Evolutionary conservation across 2,113 vertebrate genomes (phyloP).

Genomic region (Eptatretus burgeri): DNA sequence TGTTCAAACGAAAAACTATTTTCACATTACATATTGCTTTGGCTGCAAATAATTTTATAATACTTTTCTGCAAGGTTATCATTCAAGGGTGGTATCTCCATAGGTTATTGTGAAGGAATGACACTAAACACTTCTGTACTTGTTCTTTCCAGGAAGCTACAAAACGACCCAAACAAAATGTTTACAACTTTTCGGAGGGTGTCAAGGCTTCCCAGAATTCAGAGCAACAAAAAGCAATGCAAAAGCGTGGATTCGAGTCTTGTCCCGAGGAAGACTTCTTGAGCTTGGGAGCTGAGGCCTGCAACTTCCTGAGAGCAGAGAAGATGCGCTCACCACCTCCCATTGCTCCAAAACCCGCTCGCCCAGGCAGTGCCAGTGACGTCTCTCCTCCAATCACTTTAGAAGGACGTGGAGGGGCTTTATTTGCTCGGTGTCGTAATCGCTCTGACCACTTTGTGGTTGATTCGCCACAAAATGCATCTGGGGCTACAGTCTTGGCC

Average conservation of each 20-base stretch:
- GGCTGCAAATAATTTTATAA: too few relatives aligned
- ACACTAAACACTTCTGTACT: slow-evolving; percentile 64
- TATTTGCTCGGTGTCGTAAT: slow-evolving; percentile 76
- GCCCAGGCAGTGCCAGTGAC: slow-evolving; percentile 42
- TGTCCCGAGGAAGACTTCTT: slow-evolving; percentile 88
- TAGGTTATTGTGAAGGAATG: slow-evolving; percentile 15
- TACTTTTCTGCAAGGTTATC: too few relatives aligned
- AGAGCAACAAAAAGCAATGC: slow-evolving; percentile 20
- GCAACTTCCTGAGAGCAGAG: slow-evolving; percentile 48
- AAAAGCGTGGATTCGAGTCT: slow-evolving; percentile 39
- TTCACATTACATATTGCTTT: too few relatives aligned
- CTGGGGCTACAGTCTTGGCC: slow-evolving; percentile 32
- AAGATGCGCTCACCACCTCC: slow-evolving; percentile 70
- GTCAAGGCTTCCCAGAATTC: slow-evolving; percentile 14
- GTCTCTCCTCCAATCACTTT: slow-evolving; percentile 35
- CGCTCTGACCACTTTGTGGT: slow-evolving; percentile 92
- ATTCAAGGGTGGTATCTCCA: too few relatives aligned
- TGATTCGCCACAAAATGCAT: slow-evolving; percentile 52
- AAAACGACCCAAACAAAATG: too few relatives aligned
- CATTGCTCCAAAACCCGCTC: slow-evolving; percentile 60
- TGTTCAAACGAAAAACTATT: too few relatives aligned
- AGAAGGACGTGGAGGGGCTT: slow-evolving; percentile 61
- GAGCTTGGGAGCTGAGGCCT: slow-evolving; percentile 83
- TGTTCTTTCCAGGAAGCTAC: slow-evolving; percentile 15
- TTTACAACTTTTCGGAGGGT: too few relatives aligned